Base-by-base conservation (phyloP, 2,797 vertebrate species). In the Hoplostethus mediterraneus region DNA sequence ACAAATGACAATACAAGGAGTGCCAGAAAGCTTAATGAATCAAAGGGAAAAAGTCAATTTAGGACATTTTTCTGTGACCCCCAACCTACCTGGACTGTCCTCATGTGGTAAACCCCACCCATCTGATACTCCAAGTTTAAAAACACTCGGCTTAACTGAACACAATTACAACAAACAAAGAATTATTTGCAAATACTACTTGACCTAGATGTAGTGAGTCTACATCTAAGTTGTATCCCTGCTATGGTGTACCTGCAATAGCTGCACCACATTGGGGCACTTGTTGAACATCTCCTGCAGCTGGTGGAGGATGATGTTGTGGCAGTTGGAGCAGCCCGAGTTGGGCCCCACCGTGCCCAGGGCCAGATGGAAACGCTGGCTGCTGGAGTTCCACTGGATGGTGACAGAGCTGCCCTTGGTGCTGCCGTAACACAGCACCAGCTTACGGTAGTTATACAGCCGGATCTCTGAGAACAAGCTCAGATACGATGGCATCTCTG, bases 211-310 rank as follows among this genome's bases (percentile, higher is more conserved):
- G 11, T 25, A 61, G 67, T 16, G 69, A 42, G 54, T n/a, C 5
- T 8, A 57, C 42, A 13, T 30, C 6, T 2, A 14, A 45, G 30
- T 45, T 0, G 17, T 17, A 70, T 13, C 6, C 25, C 30, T 14
- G 14, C 16, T 31, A 6, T 3, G 13, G 9, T 58, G 44, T 84
- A 99, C 98, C 97, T 99, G 98, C 87, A 99, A 93, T 71, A 99
- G 92, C 83, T 98, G 97, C 79, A 99, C 95, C 78, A 99, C 97
- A 48, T 97, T 98, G 68, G 98, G 97, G n/a, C 91, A 95, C 93
- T 98, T 99, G 93, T 99, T 99, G 90, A 99, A 99, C 97, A 99
- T 98, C 89, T 99, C 98, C 87, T 99, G 98, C 63, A 99, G 96
- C 87, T 99, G 98, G 90, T 99, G 98, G 62, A 99, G 97, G 90